Conservation (phyloP, 2,113 vertebrate species). For the Panurus biarmicus region DNA sequence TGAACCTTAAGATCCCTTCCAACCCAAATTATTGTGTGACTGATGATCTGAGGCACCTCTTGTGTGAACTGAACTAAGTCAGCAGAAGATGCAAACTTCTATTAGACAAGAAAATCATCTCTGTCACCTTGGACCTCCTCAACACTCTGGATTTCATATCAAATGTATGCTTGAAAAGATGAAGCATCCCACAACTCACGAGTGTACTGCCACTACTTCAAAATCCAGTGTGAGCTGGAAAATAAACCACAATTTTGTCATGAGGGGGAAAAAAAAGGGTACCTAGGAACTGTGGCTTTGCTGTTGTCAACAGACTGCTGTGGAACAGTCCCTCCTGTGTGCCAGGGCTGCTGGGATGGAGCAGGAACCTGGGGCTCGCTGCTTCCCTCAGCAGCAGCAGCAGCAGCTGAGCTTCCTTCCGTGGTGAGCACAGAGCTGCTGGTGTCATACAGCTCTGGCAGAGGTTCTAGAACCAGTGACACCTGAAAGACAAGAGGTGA, state of each 20-base stretch:
- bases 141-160: not conserved
- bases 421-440: conserved; percentile 66
- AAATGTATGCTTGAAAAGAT: rapidly evolving
- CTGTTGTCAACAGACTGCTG: conserved; percentile 58
- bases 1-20: not conserved
- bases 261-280: not conserved
- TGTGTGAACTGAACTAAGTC: not conserved
- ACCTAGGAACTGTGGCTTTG: conserved; percentile 77
- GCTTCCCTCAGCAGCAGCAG: not conserved
- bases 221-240: not conserved
- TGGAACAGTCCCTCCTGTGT: not conserved
- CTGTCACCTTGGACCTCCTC: not conserved
- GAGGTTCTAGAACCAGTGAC: conserved; percentile 82
- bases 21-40: not conserved
- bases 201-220: not conserved
- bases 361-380: conserved; percentile 17
- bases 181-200: not conserved
- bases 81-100: rapidly evolving
- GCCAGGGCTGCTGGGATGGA: conserved; percentile 13
- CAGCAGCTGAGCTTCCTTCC: conserved; percentile 45
- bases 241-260: not conserved
- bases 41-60: not conserved
- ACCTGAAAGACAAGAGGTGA: conserved; percentile 68
- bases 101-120: not conserved
- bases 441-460: conserved; percentile 77